These are phyloP conservation scores for Saimiri boliviensis DNA, from an alignment of 2,113 vertebrate species.

Conservation along the genomic window DNA sequence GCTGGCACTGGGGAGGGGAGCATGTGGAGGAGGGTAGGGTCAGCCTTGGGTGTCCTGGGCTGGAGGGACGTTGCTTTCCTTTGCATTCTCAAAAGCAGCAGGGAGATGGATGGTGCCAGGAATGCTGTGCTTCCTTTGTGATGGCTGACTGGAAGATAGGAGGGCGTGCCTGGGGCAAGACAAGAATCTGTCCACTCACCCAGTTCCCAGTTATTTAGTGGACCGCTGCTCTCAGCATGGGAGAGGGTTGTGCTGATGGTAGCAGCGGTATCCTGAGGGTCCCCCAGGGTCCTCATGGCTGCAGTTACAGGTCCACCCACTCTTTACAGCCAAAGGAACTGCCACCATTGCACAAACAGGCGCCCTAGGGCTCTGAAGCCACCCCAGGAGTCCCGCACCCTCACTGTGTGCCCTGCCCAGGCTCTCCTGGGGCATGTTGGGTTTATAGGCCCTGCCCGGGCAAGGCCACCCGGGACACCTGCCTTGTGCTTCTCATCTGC, in stretches of 20 bases:
- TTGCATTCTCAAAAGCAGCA: no score
- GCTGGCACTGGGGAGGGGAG: no score
- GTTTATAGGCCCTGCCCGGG: background rate
- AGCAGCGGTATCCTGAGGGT: background rate
- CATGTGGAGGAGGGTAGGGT: accelerated
- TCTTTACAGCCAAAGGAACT: background rate
- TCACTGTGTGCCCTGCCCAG: accelerated
- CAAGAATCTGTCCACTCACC: background rate
- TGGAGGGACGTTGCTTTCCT: background rate
- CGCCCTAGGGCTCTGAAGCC: accelerated
- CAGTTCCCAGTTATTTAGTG: accelerated
- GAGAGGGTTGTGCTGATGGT: background rate
- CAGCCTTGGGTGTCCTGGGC: background rate
- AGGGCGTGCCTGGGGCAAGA: accelerated
- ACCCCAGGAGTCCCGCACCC: background rate
- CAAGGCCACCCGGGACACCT: accelerated
- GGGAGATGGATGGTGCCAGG: accelerated
- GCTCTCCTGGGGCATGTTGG: accelerated
- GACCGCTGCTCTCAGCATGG: accelerated
- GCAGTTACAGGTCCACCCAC: background rate
- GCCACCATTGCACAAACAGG: background rate
- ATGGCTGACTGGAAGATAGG: accelerated
- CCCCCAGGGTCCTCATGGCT: background rate
- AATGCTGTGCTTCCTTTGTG: accelerated
- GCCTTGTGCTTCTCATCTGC: no score